A percentile compares a stretch with the other conserved stretches of the same genome.
Evolutionary conservation across 2,113 vertebrate species (phyloP).

Genomic region (Lepus timidus): DNA sequence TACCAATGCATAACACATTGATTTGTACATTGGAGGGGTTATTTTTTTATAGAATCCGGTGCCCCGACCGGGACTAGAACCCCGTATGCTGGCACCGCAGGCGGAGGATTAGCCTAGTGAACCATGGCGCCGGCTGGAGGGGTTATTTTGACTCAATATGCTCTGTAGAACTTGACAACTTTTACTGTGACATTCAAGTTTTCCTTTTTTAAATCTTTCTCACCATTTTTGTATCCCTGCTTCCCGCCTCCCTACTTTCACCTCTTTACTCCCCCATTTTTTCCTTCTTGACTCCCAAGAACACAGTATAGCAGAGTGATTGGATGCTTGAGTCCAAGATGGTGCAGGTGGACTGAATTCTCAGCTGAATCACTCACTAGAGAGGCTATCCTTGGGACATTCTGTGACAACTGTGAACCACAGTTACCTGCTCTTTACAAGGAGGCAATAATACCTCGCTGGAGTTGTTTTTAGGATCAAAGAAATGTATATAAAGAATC

Average conservation of each 20-base stretch:
- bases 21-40: background rate
- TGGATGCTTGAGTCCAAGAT: background rate
- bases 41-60: too few species aligned
- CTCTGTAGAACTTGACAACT: background rate
- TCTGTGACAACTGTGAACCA: background rate
- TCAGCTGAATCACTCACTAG: background rate
- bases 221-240: background rate
- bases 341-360: background rate
- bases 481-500: background rate
- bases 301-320: background rate
- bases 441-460: background rate
- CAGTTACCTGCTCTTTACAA: background rate
- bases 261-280: background rate
- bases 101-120: too few species aligned
- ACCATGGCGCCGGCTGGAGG: background rate
- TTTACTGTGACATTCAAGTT: background rate
- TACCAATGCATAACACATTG: rapidly evolving
- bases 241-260: rapidly evolving
- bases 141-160: background rate
- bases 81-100: too few species aligned
- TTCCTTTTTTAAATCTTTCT: background rate
- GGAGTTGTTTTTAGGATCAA: background rate
- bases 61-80: too few species aligned
- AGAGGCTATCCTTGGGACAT: background rate
- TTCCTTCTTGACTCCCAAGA: background rate